Conservation (phyloP, 2,113 vertebrate species). For the Malurus melanocephalus region DNA sequence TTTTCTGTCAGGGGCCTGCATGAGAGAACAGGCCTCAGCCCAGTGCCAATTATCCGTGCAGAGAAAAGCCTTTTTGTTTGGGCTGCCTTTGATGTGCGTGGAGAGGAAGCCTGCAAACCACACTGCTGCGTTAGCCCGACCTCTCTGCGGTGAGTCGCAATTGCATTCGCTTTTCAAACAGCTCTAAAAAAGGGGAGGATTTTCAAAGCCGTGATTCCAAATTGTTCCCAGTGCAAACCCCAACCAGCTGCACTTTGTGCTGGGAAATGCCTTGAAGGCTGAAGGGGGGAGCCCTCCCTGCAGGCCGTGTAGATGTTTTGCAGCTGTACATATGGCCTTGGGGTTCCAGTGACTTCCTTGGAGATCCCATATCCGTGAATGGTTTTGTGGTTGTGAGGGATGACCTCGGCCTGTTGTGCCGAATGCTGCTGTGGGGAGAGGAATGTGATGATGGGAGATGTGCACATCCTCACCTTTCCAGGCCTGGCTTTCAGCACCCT, state of each 20-base stretch:
- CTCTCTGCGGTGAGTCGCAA: neutral
- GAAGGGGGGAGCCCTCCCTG: neutral
- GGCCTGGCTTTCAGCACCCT: neutral
- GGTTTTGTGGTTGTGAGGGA: neutral
- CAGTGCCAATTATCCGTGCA: neutral
- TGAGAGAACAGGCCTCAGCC: neutral
- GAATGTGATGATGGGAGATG: neutral
- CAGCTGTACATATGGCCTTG: neutral
- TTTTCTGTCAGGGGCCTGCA: neutral
- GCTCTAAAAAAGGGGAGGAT: neutral
- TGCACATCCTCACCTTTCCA: neutral
- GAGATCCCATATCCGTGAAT: neutral
- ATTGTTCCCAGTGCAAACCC: neutral
- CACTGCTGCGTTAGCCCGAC: neutral
- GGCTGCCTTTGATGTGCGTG: slow-evolving; percentile 11
- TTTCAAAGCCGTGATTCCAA: neutral
- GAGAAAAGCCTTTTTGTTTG: neutral
- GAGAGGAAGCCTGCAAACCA: neutral
- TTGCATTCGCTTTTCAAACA: neutral
- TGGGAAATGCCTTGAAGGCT: slow-evolving; percentile 6
- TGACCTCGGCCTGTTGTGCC: neutral
- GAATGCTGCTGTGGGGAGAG: neutral
- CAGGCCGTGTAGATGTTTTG: neutral
- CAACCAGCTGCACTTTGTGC: slow-evolving; percentile 9
- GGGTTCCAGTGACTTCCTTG: neutral